Evolutionary conservation across 2,797 vertebrate genomes (phyloP), one percentile per base, ranked within the genome.

Genomic region (Sparidentex hasta): DNA sequence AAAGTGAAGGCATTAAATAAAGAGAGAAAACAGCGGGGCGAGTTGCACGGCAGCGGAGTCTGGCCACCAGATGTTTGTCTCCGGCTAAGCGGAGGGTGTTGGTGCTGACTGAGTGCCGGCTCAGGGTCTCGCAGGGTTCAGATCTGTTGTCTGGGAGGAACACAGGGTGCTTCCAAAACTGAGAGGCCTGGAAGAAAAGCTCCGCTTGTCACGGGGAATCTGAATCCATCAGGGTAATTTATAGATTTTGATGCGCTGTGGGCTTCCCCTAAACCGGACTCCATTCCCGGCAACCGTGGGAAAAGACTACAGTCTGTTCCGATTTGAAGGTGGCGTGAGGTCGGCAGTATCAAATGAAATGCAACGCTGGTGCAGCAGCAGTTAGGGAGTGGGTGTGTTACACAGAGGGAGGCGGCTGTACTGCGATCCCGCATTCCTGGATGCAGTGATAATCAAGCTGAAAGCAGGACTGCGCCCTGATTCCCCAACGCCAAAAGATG

Each of bases 1-100:
- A 87, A 85, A 72, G 71, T 75, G 59, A 88, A 74, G 61, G 56
- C 69, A 67, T 68, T 81, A 84, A 72, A 89, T 71, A 65, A 82
- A 81, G 76, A 80, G 85, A 83, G 85, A 66, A 79, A 86, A 61
- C 18, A 78, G 76, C 25, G 69, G 65, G 81, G 38, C 56, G 65
- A 68, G 78, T 58, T 63, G 78, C 76, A 48, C 55, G 29, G 89
- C 82, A 84, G 78, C 76, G 21, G 64, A 77, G 83, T 88, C 93
- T 94, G 93, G 86, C 67, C 76, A 43, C 91, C 93, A 94, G 90
- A 93, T 93, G 94, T 92, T 88, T 87, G 83, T 90, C 76, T 92
- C 84, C 75, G 44, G 65, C 82, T 81, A 61, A 84, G 65, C 65
- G 14, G 47, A 89, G 83, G 81, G 85, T 91, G 86, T 86, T 82